A percentile compares a stretch with the other conserved stretches of the same genome.
Evolutionary conservation across 2,888 invertebrate species (phyloP).

Genomic region (Brenthis daphne): DNA sequence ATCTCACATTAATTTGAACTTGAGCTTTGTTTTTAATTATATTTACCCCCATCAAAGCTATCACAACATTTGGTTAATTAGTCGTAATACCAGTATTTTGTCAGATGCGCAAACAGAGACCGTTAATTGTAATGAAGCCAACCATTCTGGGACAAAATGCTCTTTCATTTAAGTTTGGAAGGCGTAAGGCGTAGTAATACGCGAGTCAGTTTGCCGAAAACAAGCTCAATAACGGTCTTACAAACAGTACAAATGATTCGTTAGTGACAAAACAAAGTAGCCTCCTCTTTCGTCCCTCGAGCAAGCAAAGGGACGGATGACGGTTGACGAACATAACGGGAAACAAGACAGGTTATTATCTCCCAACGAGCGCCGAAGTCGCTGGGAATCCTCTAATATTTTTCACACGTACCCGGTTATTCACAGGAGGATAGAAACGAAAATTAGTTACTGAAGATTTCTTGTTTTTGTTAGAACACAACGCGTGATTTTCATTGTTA

Average conservation of each 20-base stretch:
- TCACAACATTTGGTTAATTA: conserved; percentile 77
- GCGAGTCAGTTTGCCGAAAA: conserved; percentile 74
- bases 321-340: conserved; percentile 68
- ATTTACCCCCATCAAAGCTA: conserved; percentile 59
- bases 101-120: conserved; percentile 78
- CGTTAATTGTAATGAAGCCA: conserved; percentile 75
- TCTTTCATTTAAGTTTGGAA: conserved; percentile 71
- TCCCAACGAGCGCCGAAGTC: conserved; percentile 60
- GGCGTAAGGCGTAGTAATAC: conserved; percentile 67
- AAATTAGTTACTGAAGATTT: conserved; percentile 80
- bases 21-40: conserved; percentile 59
- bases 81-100: conserved; percentile 75
- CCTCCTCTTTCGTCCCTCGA: conserved; percentile 51
- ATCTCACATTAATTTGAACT: conserved; percentile 7
- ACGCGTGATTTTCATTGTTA: conserved; percentile 80
- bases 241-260: conserved; percentile 79
- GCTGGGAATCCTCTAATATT: conserved; percentile 74
- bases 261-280: conserved; percentile 73
- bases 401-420: conserved; percentile 79
- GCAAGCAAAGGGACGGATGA: conserved; percentile 52
- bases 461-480: conserved; percentile 74
- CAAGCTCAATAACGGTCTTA: conserved; percentile 78
- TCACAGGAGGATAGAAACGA: conserved; percentile 76
- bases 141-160: conserved; percentile 69
- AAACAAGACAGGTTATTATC: conserved; percentile 81